Conservation (phyloP, 2,888 invertebrate species). For the Lasioglossum leucozonium region DNA sequence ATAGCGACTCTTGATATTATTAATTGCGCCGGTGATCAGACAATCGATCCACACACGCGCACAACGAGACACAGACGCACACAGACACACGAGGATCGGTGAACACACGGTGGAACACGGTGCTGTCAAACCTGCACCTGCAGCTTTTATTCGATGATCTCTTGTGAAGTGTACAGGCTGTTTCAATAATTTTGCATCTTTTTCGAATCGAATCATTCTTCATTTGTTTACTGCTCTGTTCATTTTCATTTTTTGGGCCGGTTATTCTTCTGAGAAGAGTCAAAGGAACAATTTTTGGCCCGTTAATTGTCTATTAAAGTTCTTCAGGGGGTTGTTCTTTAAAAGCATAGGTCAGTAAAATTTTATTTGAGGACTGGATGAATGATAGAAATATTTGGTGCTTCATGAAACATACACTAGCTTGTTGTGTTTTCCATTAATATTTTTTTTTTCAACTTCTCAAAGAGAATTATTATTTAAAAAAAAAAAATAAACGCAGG, state of each 20-base stretch:
- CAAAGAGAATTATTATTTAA: background rate
- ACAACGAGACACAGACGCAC: conserved; percentile 8
- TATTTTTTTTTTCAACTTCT: background rate
- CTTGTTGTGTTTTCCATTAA: background rate
- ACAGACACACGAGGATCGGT: conserved; percentile 5
- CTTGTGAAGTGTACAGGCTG: background rate
- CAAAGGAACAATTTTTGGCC: background rate
- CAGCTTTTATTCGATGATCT: conserved; percentile 4
- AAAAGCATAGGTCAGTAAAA: background rate
- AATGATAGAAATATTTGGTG: background rate
- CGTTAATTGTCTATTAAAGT: background rate
- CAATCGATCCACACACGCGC: conserved; percentile 38
- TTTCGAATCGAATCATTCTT: background rate
- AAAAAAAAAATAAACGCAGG: background rate
- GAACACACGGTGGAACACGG: conserved; percentile 35
- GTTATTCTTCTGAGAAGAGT: too few relatives aligned
- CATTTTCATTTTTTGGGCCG: too few relatives aligned
- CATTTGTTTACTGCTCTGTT: background rate
- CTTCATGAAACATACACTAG: background rate
- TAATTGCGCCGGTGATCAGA: conserved; percentile 53
- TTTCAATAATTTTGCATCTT: background rate
- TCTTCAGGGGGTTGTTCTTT: background rate
- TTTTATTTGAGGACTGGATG: background rate
- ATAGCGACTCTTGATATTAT: conserved; percentile 76
- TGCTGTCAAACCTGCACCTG: conserved; percentile 6